Evolutionary conservation across 2,797 vertebrate genomes (phyloP), one percentile per base, ranked within the genome.

Genomic region (Gouania willdenowi): DNA sequence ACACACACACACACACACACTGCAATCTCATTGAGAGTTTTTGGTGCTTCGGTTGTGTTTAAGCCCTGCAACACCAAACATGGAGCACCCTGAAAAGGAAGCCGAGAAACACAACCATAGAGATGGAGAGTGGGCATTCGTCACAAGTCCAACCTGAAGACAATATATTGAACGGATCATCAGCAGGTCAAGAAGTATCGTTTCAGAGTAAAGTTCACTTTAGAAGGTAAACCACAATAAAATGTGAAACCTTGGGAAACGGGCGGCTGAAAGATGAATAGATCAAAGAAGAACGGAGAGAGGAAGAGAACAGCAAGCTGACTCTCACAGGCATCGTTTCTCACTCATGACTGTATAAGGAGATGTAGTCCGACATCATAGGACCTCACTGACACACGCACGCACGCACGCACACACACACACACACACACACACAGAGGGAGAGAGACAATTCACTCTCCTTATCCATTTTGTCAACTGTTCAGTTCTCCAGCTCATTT

Each of bases 341-440:
- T 71, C 33, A 26, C 45, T 55, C 60, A 75, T 84, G 80, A 81
- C 83, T 87, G 68, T 87, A 88, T 81, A 88, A 77, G 86, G 86
- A 78, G 52, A 79, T 66, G 64, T 65, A 81, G 29, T 75, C 41
- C 45, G 61, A 57, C 55, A 60, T 69, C 50, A 69, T 41, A 46
- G 52, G 69, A 44, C 42, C 25, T 41, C 0, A 16, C 48, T 43
- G 14, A 45, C 28, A 60, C 70, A 63, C 73, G 68, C 51, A 42
- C 52, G 60, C 19, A 27, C 10, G n/a, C 37, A 55, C 26, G 12
- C 42, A 34, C 34, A 55, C 56, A 55, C 66, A 53, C 38, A 35
- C 9, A 18, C 17, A 18, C 17, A 18, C 17, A 18, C 17, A 18
- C 17, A 18, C 17, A 18, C 17, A 18, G 17, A 18, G 30, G 12